Conservation (phyloP, 1,140 invertebrate species). For the Pogonognathellus flavescens region DNA sequence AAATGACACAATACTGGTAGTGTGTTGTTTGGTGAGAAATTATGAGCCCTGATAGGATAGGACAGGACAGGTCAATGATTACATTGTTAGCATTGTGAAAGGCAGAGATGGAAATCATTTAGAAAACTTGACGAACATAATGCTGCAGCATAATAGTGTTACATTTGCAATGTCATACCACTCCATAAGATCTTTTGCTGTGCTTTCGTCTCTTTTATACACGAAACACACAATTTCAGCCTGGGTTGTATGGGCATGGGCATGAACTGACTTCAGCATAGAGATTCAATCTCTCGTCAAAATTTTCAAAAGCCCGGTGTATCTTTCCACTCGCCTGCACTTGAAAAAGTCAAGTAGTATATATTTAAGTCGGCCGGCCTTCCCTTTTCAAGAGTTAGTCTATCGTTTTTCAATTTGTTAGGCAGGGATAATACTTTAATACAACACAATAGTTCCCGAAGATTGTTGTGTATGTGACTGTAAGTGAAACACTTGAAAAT, state of each 20-base stretch:
- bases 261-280: neutral
- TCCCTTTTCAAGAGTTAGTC: conserved; percentile 52
- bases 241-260: too few species aligned
- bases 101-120: conserved; percentile 13
- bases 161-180: neutral
- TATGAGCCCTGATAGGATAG: neutral
- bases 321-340: conserved; percentile 55
- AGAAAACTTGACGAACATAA: neutral
- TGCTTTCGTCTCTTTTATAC: too few species aligned
- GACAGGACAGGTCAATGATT: conserved; percentile 34
- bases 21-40: too few species aligned
- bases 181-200: too few species aligned
- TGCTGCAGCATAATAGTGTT: conserved; percentile 14
- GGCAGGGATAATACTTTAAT: conserved; percentile 36
- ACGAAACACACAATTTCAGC: too few species aligned
- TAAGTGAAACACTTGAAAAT: conserved; percentile 29
- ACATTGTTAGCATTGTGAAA: conserved; percentile 23
- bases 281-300: conserved; percentile 2
- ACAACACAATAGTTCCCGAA: neutral
- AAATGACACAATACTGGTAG: too few species aligned
- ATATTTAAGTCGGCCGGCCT: conserved; percentile 30
- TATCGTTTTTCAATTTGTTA: conserved; percentile 65
- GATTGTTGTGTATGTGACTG: conserved; percentile 12
- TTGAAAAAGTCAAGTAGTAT: conserved; percentile 60
- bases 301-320: conserved; percentile 57